phyloP scores from a whole-genome alignment of 2,113 vertebrate species.

The Pao palembangensis region DNA sequence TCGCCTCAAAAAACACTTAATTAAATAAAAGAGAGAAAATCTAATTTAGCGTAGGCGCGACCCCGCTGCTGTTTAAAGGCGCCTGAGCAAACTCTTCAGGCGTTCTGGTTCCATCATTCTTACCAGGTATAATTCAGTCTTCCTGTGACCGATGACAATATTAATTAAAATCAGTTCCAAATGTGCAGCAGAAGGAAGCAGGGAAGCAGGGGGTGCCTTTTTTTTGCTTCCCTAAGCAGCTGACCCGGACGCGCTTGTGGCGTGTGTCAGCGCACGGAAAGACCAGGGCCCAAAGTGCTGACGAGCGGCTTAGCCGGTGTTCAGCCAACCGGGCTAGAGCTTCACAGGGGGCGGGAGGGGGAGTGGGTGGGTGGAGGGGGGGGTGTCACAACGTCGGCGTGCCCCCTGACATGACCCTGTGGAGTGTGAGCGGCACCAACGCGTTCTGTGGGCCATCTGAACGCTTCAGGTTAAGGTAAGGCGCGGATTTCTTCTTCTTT shows the following conservation, averaged over 20 bases:
- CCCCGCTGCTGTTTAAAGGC: slow-evolving; percentile 61
- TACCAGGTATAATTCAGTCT: too few species aligned
- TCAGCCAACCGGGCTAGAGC: slow-evolving; percentile 34
- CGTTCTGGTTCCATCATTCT: slow-evolving; percentile 42
- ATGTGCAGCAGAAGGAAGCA: background rate
- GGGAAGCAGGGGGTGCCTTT: slow-evolving; percentile 1
- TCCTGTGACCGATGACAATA: too few species aligned
- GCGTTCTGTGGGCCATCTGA: slow-evolving; percentile 9
- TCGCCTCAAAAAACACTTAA: slow-evolving; percentile 47
- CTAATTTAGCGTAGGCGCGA: slow-evolving; percentile 53
- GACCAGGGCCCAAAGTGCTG: slow-evolving; percentile 65
- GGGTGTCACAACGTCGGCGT: background rate
- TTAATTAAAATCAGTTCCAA: background rate
- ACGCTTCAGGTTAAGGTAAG: slow-evolving; percentile 64
- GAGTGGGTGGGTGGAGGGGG: background rate
- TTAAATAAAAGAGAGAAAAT: slow-evolving; percentile 62
- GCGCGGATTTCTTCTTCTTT: slow-evolving; percentile 6
- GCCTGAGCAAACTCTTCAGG: slow-evolving; percentile 63
- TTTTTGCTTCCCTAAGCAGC: slow-evolving; percentile 28
- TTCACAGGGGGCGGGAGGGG: background rate
- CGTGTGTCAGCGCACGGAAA: slow-evolving; percentile 58
- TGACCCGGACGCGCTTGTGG: slow-evolving; percentile 40
- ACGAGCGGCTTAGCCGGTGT: slow-evolving; percentile 46
- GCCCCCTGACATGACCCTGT: slow-evolving; percentile 56
- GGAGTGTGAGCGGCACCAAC: slow-evolving; percentile 46